Conservation (phyloP, 2,113 vertebrate genomes). For the Lipotes vexillifer region DNA sequence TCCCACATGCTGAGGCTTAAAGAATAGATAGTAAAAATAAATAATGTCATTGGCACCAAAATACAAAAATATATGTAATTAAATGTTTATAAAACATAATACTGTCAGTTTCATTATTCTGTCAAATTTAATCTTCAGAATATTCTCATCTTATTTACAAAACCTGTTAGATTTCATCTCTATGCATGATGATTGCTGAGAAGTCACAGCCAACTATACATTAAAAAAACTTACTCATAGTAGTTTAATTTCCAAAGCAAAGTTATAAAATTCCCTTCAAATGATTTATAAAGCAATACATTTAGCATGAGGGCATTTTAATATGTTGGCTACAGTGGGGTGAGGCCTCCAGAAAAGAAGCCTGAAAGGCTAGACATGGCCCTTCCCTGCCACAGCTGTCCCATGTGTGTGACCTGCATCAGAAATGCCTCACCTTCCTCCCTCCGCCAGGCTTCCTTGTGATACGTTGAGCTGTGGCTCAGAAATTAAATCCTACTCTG, state of each 20-base stretch:
- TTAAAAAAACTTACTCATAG: slow-evolving; percentile 9
- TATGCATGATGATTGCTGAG: neutral
- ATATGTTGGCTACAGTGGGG: neutral
- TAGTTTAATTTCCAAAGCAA: neutral
- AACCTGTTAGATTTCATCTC: neutral
- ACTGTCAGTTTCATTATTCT: neutral
- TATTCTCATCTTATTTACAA: slow-evolving; percentile 19
- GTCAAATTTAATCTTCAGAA: slow-evolving; percentile 52
- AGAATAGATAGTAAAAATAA: too few species aligned
- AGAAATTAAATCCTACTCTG: neutral
- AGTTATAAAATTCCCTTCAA: slow-evolving; percentile 15
- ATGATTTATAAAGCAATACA: slow-evolving; percentile 9
- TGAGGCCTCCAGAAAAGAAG: neutral
- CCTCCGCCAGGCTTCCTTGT: neutral
- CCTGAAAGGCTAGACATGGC: neutral
- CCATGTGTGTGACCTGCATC: neutral
- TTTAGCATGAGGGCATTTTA: neutral
- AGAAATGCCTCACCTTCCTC: neutral
- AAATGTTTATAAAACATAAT: slow-evolving; percentile 17
- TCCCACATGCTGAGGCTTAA: neutral
- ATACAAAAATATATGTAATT: neutral
- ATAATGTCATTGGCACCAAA: neutral
- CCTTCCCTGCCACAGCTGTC: neutral
- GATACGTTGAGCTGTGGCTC: neutral
- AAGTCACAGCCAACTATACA: slow-evolving; percentile 16